Evolutionary conservation across 2,888 invertebrate genomes (phyloP).

Genomic region (Dicycla oo): DNA sequence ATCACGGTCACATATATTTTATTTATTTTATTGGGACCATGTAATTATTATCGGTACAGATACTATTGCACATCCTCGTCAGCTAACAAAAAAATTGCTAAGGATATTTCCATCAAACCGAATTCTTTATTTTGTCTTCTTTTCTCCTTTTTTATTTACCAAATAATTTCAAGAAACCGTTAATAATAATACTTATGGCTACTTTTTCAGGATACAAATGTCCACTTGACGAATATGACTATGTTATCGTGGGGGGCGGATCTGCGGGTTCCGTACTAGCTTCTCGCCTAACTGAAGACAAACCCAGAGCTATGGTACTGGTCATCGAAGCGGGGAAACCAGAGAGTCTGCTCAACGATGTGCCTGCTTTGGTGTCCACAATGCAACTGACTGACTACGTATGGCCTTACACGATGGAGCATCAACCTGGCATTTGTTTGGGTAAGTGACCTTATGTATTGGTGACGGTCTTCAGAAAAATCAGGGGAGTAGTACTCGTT

Average conservation of each 20-base stretch:
- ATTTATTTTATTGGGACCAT: too few relatives aligned
- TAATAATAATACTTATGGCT: neutral
- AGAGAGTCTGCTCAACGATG: constrained; percentile 88
- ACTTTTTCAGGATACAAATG: constrained; percentile 73
- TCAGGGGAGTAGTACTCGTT: too few relatives aligned
- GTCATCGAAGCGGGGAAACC: constrained; percentile 91
- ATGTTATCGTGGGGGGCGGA: constrained; percentile 93
- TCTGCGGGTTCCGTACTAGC: constrained; percentile 93
- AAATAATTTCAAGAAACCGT: neutral
- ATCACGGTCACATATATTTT: neutral
- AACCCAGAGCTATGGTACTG: constrained; percentile 89
- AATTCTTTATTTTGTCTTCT: neutral
- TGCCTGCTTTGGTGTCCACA: constrained; percentile 90
- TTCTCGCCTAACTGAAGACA: constrained; percentile 92
- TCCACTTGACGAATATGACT: constrained; percentile 91
- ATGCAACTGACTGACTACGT: constrained; percentile 91
- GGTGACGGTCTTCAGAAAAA: too few relatives aligned
- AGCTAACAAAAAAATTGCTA: neutral
- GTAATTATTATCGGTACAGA: neutral
- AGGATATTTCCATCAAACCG: neutral
- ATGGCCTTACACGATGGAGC: constrained; percentile 92
- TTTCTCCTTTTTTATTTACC: neutral
- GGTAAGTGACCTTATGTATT: constrained; percentile 67
- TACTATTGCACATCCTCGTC: neutral
- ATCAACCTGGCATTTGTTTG: constrained; percentile 90